Conservation (phyloP, 2,797 vertebrate genomes). For the Pogonophryne albipinna region DNA sequence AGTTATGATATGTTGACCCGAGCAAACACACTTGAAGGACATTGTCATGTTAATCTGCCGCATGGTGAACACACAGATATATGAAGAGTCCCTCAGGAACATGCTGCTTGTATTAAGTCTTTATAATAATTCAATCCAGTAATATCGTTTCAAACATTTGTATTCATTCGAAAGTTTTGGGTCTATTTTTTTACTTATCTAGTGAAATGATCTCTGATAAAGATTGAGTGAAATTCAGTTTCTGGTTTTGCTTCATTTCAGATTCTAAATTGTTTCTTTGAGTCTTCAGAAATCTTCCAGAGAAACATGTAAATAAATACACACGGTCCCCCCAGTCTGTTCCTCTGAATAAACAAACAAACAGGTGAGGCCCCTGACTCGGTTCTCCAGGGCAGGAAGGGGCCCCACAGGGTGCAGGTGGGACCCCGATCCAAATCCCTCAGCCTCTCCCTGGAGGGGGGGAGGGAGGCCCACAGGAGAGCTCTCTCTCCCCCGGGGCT, state of each 20-base stretch:
- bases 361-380: conserved; percentile 59
- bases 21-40: conserved; percentile 54
- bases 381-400: conserved; percentile 74
- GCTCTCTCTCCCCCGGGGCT: conserved; percentile 74
- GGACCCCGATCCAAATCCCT: conserved; percentile 81
- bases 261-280: neutral
- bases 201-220: neutral
- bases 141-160: too few species aligned
- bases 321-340: neutral
- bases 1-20: conserved; percentile 10
- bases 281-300: neutral
- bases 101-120: neutral
- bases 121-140: too few species aligned
- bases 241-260: neutral
- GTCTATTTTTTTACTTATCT: neutral
- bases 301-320: neutral
- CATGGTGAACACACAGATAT: conserved; percentile 21
- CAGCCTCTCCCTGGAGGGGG: conserved; percentile 64
- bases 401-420: conserved; percentile 80
- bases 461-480: conserved; percentile 67
- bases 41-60: conserved; percentile 49
- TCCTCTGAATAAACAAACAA: conserved; percentile 36
- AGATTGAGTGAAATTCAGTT: neutral
- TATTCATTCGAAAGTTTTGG: too few species aligned
- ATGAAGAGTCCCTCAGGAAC: conserved; percentile 9